Conservation (phyloP, 1,140 invertebrate genomes). For the Bombus confusus region DNA sequence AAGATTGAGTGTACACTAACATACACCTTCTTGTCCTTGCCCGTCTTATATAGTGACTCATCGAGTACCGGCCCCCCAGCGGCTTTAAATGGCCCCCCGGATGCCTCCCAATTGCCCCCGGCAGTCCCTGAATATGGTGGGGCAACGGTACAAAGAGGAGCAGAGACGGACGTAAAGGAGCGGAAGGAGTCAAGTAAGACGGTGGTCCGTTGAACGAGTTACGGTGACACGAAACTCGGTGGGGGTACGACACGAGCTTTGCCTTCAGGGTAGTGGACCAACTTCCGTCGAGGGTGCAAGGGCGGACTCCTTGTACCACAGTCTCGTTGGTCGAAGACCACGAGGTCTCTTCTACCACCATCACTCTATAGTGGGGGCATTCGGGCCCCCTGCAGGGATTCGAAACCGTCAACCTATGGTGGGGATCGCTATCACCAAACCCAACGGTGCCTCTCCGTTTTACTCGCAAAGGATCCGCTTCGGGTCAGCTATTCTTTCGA, state of each 20-base stretch:
- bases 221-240: constrained; percentile 49
- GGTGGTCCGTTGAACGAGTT: constrained; percentile 39
- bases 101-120: constrained; percentile 58
- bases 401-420: constrained; percentile 29
- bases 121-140: constrained; percentile 56
- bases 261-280: constrained; percentile 31
- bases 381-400: constrained; percentile 52
- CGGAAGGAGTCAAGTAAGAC: constrained; percentile 51
- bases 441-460: constrained; percentile 27
- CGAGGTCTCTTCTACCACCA: constrained; percentile 46
- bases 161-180: constrained; percentile 48
- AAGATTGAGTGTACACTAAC: constrained; percentile 81
- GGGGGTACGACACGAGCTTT: constrained; percentile 55
- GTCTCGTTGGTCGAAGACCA: constrained; percentile 60
- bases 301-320: constrained; percentile 60
- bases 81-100: constrained; percentile 55
- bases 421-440: constrained; percentile 30
- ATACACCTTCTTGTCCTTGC: constrained; percentile 82
- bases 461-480: constrained; percentile 43
- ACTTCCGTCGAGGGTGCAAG: constrained; percentile 60
- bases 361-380: constrained; percentile 43
- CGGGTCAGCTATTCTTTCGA: constrained; percentile 3
- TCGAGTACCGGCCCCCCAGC: constrained; percentile 75
- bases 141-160: constrained; percentile 48
- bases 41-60: constrained; percentile 82